A percentile compares a stretch with the other conserved stretches of the same genome.
phyloP scores from a whole-genome alignment of 2,797 vertebrate species.

The Podargus strigoides region DNA sequence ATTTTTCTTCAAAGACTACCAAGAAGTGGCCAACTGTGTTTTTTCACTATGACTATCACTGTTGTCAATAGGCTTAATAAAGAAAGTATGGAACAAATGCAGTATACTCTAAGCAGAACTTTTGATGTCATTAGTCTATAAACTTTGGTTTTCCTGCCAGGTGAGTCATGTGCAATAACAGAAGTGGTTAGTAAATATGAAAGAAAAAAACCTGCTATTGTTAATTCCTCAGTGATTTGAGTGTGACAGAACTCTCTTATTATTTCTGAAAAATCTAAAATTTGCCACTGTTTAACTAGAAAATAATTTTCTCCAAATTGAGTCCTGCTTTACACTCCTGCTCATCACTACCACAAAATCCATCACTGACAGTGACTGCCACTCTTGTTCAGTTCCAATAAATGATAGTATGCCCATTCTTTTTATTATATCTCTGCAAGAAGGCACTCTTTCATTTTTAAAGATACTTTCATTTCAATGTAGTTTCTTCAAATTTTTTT shows the following conservation, averaged over 20 bases:
- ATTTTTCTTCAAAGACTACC: not conserved
- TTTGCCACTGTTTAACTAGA: not conserved
- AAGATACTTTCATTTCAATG: not conserved
- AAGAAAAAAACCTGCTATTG: not conserved
- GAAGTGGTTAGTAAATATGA: not conserved
- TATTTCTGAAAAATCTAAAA: slow-evolving; percentile 29
- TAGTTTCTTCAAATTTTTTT: not conserved
- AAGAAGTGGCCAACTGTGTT: not conserved
- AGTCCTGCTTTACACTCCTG: not conserved
- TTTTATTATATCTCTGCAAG: not conserved
- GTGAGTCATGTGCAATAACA: not conserved
- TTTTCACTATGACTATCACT: not conserved
- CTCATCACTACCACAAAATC: not conserved
- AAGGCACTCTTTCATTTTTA: not conserved
- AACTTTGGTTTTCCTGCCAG: not conserved
- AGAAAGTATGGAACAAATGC: not conserved
- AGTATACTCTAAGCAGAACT: not conserved
- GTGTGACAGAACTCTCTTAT: not conserved
- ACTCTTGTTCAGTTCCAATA: not conserved
- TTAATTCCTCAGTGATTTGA: not conserved
- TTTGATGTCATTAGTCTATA: not conserved
- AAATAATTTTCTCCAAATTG: slow-evolving; percentile 8
- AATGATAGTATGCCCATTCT: not conserved
- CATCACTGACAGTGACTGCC: not conserved
- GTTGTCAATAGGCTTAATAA: not conserved